A percentile compares a stretch with the other conserved stretches of the same genome.
Evolutionary conservation across 2,888 invertebrate species (phyloP).

Genomic region (Slavum lentiscoides): DNA sequence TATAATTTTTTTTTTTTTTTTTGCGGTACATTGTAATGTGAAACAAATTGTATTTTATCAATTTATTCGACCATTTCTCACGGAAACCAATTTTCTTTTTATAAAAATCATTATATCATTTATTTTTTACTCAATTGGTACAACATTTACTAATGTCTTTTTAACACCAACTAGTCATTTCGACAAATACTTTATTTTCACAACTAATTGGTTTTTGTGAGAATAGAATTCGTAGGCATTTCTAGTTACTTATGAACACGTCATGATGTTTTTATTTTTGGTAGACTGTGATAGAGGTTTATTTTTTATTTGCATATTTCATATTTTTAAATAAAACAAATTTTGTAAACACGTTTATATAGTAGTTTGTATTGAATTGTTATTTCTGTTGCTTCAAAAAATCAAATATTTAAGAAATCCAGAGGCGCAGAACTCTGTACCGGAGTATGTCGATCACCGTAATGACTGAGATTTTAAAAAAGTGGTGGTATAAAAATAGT

Average conservation of each 20-base stretch:
- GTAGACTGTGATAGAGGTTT: constrained; percentile 50
- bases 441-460: no score
- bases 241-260: constrained; percentile 1
- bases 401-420: no score
- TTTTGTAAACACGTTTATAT: constrained; percentile 17
- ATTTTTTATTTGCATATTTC: constrained; percentile 36
- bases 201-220: constrained; percentile 22
- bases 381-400: no score
- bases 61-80: neutral
- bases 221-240: neutral
- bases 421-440: no score
- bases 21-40: neutral
- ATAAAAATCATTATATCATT: neutral
- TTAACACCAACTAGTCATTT: neutral
- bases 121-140: neutral
- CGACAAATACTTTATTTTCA: neutral
- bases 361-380: no score
- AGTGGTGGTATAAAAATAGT: no score
- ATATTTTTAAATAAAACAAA: constrained; percentile 44
- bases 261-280: neutral
- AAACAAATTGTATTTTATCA: constrained; percentile 39
- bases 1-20: constrained; percentile 2
- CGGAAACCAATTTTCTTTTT: constrained; percentile 8
- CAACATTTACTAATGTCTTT: neutral
- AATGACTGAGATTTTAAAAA: no score